Evolutionary conservation across 2,797 vertebrate species (phyloP).

Genomic region (Cynodonichthys magdalenae): DNA sequence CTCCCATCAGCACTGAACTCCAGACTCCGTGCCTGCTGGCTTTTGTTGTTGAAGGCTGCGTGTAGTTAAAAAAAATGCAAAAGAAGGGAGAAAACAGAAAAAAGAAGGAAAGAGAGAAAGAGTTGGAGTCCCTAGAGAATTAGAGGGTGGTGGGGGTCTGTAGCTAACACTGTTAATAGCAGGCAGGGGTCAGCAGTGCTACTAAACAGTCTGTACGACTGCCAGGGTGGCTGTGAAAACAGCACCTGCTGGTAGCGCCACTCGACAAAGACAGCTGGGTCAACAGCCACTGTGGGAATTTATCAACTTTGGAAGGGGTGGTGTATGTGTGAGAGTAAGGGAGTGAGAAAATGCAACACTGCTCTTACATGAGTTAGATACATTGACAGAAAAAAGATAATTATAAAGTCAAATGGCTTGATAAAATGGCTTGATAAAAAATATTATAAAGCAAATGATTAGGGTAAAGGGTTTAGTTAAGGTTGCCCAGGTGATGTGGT

Average conservation of each 20-base stretch:
- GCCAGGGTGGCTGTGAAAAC: slow-evolving; percentile 99
- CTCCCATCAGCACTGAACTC: slow-evolving; percentile 81
- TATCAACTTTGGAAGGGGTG: slow-evolving; percentile 92
- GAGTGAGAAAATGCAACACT: slow-evolving; percentile 57
- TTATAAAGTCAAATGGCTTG: slow-evolving; percentile 55
- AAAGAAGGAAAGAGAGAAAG: slow-evolving; percentile 71
- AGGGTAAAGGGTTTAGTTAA: slow-evolving; percentile 9
- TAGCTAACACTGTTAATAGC: slow-evolving; percentile 94
- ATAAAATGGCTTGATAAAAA: slow-evolving; percentile 72
- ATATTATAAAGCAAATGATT: slow-evolving; percentile 19
- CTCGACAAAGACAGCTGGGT: slow-evolving; percentile 99
- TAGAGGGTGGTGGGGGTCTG: slow-evolving; percentile 57
- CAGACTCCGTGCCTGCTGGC: slow-evolving; percentile 73
- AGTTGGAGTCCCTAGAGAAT: slow-evolving; percentile 86
- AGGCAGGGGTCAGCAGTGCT: slow-evolving; percentile 92
- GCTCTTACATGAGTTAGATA: slow-evolving; percentile 42
- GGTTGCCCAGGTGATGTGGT: slow-evolving; percentile 3
- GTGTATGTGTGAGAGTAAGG: slow-evolving; percentile 62
- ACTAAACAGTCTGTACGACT: slow-evolving; percentile 99
- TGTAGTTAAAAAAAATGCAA: slow-evolving; percentile 73
- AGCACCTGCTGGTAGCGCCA: slow-evolving; percentile 95
- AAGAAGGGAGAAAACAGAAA: slow-evolving; percentile 72
- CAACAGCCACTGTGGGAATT: slow-evolving; percentile 99
- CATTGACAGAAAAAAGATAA: slow-evolving; percentile 32
- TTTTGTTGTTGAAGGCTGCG: slow-evolving; percentile 84